These are phyloP conservation scores for Gallirallus australis DNA, from an alignment of 2,797 vertebrate genomes.

Conservation along the genomic window DNA sequence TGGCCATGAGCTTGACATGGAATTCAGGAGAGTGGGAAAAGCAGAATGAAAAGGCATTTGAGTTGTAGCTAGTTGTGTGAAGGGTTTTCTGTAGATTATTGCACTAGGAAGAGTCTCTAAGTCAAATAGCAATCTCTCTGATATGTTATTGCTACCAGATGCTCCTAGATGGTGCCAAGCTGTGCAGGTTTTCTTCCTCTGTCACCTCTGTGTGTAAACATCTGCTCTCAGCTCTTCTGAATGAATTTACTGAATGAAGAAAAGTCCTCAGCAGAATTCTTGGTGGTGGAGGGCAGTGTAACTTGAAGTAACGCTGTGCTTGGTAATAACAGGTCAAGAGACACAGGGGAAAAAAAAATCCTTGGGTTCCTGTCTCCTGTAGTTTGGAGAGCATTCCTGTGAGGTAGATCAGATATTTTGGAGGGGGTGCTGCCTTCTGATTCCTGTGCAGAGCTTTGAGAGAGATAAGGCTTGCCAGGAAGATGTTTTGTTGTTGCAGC, in stretches of 20 bases:
- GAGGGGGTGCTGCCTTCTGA: background rate
- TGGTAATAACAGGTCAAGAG: background rate
- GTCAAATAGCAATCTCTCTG: background rate
- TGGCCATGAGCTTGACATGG: background rate
- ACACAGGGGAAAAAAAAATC: background rate
- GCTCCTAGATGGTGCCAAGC: background rate
- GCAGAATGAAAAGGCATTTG: background rate
- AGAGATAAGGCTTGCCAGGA: background rate
- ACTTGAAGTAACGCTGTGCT: background rate
- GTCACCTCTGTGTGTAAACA: background rate
- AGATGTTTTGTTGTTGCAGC: background rate
- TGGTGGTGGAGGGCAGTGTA: background rate
- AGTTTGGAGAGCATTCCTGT: background rate
- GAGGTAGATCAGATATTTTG: background rate
- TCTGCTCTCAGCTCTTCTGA: background rate
- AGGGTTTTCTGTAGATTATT: background rate
- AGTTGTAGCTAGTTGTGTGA: background rate
- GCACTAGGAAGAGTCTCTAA: background rate
- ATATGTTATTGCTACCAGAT: slow-evolving; percentile 35
- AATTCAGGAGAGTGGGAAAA: background rate
- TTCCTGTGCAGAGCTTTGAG: background rate
- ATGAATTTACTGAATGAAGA: background rate
- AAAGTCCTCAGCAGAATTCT: background rate
- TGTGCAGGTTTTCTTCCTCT: background rate
- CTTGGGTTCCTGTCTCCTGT: background rate